phyloP scores from a whole-genome alignment of 2,797 vertebrate genomes.

The Galago senegalensis region DNA sequence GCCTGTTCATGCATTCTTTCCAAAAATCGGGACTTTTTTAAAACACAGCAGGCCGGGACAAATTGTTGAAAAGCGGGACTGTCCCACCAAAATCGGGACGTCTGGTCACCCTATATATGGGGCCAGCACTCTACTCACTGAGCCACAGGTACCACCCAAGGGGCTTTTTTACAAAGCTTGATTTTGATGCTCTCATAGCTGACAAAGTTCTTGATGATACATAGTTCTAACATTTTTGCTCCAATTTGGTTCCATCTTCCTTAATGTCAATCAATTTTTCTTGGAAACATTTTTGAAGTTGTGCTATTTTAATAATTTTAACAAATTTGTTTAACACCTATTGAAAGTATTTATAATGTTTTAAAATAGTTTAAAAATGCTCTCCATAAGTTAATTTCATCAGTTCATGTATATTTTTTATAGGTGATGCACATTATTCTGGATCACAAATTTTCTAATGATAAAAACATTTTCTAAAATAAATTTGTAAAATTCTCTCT shows the following conservation, averaged over 20 bases:
- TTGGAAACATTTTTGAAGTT: neutral
- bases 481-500: slow-evolving; percentile 1
- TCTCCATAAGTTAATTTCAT: neutral
- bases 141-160: too few species aligned
- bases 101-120: too few species aligned
- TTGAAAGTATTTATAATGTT: neutral
- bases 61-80: too few species aligned
- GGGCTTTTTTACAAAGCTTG: neutral
- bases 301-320: neutral
- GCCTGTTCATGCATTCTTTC: too few species aligned
- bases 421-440: neutral
- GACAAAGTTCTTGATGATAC: neutral
- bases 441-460: neutral
- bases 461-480: neutral
- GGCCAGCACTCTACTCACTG: too few species aligned
- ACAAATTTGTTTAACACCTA: neutral
- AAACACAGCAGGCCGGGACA: too few species aligned
- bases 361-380: neutral
- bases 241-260: neutral
- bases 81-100: too few species aligned
- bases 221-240: neutral
- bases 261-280: neutral
- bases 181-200: neutral
- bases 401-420: neutral
- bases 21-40: too few species aligned